Base-by-base conservation (phyloP, 2,888 invertebrate genomes). In the Cosmorhoe ocellata region DNA sequence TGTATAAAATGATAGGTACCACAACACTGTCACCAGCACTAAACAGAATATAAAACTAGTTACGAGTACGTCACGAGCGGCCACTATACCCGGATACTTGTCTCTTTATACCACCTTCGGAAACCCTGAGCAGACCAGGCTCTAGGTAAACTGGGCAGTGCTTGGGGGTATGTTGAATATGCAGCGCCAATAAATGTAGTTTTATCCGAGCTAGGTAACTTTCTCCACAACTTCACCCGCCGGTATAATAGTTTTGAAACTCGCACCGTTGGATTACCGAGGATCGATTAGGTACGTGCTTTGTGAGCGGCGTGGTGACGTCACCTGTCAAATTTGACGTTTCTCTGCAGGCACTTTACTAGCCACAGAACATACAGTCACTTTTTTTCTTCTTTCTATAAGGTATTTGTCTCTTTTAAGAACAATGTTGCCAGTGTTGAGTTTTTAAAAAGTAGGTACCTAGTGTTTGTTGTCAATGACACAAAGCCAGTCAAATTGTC, bases 151-250 rank as follows among this genome's bases (percentile, higher is more conserved):
- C 37, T 78, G 79, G 85, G 42, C 55, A 50, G 43, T 51, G 83
- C 82, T 78, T 55, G 63, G 63, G 77, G 86, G 76, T 78, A 74
- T 75, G 73, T 82, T 90, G 89, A 89, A 90, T 89, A 90, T 90
- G 88, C 86, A 89, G 77, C 72, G 75, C 74, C 79, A 82, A 85
- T 88, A 86, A 87, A 86, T 80, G 83, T 82, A 79, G 85, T 84
- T 86, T 83, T 80, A 83, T 81, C 79, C 81, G 61, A 66, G 69
- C 64, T 62, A 73, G 63, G 68, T 76, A 88, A 90, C 89, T 90
- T 89, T 87, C 89, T 80, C 85, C 68, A 45, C 64, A 65, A 73
- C 74, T 69, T 53, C 47, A 52, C 48, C 34, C 59, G 69, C 64
- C 58, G 11, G 61, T 61, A 58, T 67, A 69, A 57, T 64, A 63